A percentile compares a stretch with the other conserved stretches of the same genome.
Conservation (phyloP, 2,888 invertebrate genomes). For the Corythucha ciliata region DNA sequence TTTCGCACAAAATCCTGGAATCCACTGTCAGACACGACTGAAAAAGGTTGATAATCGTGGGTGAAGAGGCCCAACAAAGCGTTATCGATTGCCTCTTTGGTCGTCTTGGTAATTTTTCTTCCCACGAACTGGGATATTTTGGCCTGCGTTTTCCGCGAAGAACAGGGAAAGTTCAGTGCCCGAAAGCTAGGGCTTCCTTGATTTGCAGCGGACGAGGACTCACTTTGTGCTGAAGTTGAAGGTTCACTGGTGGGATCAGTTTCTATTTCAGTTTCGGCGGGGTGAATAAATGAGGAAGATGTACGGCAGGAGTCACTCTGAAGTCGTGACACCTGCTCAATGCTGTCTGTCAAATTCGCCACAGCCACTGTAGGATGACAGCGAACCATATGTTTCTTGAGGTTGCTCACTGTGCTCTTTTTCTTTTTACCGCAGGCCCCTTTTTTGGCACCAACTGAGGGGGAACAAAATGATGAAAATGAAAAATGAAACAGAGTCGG, state of each 20-base stretch:
- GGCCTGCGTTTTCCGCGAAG: too few species aligned
- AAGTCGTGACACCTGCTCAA: background rate
- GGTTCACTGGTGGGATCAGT: background rate
- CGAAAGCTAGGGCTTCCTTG: too few species aligned
- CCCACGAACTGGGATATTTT: background rate
- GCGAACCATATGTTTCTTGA: constrained; percentile 18
- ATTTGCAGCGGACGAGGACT: background rate
- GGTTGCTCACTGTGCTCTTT: constrained; percentile 19
- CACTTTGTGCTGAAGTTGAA: background rate
- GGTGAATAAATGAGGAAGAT: too few species aligned
- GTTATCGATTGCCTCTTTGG: constrained; percentile 34
- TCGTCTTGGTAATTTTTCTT: constrained; percentile 24
- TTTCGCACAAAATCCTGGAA: constrained; percentile 36
- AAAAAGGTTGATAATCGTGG: constrained; percentile 38
- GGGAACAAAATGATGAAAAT: too few species aligned
- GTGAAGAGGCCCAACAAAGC: constrained; percentile 35
- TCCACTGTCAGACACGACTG: constrained; percentile 37
- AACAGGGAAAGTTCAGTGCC: too few species aligned
- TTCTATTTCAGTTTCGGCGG: too few species aligned
- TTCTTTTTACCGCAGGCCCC: too few species aligned
- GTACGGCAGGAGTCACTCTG: too few species aligned
- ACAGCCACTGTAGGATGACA: constrained; percentile 16
- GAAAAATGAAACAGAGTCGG: too few species aligned
- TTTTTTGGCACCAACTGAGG: too few species aligned
- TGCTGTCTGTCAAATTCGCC: background rate